phyloP scores from a whole-genome alignment of 1,140 invertebrate genomes.

The Aphelenchoides besseyi region DNA sequence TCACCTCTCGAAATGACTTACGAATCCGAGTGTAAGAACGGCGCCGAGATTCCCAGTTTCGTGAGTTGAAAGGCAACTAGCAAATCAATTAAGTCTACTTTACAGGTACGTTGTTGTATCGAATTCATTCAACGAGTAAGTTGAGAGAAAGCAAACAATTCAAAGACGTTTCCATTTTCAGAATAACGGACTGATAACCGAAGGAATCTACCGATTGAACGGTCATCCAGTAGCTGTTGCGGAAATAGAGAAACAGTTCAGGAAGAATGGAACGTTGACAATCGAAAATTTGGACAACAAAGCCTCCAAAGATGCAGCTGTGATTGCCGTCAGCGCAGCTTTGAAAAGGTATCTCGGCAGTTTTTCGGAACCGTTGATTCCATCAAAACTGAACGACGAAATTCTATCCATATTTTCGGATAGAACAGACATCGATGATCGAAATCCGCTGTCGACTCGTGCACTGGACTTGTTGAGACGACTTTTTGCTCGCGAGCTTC shows the following conservation, averaged over 20 bases:
- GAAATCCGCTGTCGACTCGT: neutral
- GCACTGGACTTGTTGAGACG: slow-evolving; percentile 11
- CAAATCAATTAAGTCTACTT: too few species aligned
- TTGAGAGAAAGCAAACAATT: slow-evolving; percentile 3
- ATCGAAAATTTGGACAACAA: neutral
- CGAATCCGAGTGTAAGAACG: slow-evolving; percentile 13
- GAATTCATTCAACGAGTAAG: slow-evolving; percentile 11
- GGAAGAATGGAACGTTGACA: slow-evolving; percentile 54
- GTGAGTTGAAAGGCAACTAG: too few species aligned
- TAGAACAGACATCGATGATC: slow-evolving; percentile 9
- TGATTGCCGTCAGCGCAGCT: slow-evolving; percentile 13
- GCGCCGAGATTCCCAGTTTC: slow-evolving; percentile 18
- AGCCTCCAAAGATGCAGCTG: neutral
- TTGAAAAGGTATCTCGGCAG: neutral
- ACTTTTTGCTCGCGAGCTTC: slow-evolving; percentile 7
- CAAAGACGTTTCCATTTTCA: slow-evolving; percentile 18
- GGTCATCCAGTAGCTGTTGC: slow-evolving; percentile 92
- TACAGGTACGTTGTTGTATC: neutral
- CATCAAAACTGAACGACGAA: slow-evolving; percentile 4
- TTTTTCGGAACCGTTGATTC: slow-evolving; percentile 15
- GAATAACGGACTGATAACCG: slow-evolving; percentile 78
- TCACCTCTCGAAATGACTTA: slow-evolving; percentile 8
- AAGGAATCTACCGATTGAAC: slow-evolving; percentile 87
- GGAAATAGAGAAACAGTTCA: slow-evolving; percentile 79
- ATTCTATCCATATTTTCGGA: neutral